These are phyloP conservation scores for Sanderia malayensis DNA, from an alignment of 30 jellyfish, hydroid and myxozoan genomes.

Conservation along the genomic window DNA sequence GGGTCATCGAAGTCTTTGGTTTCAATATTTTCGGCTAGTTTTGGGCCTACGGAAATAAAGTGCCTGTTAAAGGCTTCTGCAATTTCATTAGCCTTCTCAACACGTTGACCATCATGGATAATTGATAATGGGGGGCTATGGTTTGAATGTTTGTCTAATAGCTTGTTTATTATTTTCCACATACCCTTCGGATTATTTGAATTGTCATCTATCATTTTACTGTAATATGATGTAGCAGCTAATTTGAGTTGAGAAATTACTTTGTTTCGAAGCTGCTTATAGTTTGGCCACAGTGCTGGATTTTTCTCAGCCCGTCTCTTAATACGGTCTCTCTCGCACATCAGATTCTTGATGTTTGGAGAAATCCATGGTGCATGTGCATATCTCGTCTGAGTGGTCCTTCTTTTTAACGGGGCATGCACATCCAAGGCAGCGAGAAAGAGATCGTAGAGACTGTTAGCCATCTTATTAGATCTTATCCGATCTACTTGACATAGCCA, in stretches of 20 bases:
- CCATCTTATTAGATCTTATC: neutral
- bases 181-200: no score
- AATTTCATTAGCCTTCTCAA: neutral
- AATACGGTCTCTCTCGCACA: neutral
- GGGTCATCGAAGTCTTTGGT: neutral
- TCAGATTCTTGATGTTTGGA: neutral
- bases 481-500: neutral
- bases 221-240: no score
- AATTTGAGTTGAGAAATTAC: no score
- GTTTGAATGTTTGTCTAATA: no score
- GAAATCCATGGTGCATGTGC: neutral
- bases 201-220: no score
- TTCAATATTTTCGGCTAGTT: neutral
- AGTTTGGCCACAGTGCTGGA: neutral
- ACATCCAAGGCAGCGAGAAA: neutral
- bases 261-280: no score
- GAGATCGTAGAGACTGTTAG: neutral
- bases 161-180: no score
- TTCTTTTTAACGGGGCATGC: neutral
- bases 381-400: no score
- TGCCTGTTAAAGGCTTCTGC: neutral
- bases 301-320: neutral
- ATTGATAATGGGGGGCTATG: no score
- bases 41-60: neutral
- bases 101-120: neutral